A percentile compares a stretch with the other conserved stretches of the same genome.
These are phyloP conservation scores for Drosophila infuscata DNA, from an alignment of 2,888 invertebrate genomes.

Conservation along the genomic window DNA sequence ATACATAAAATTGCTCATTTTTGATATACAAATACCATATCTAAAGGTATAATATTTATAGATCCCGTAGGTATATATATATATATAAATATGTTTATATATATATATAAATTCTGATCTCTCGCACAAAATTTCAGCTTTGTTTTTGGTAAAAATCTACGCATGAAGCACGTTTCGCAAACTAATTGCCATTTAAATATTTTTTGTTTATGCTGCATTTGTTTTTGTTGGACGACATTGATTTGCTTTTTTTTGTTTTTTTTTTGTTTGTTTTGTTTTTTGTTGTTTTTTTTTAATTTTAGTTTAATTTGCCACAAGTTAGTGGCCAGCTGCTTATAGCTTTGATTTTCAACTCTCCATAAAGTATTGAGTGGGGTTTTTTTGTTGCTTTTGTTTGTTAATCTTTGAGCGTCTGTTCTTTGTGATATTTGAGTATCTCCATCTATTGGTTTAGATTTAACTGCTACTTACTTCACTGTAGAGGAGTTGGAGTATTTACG, in stretches of 20 bases:
- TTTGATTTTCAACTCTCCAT: constrained; percentile 77
- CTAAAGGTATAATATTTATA: constrained; percentile 68
- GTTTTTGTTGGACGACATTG: constrained; percentile 82
- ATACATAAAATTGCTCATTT: constrained; percentile 74
- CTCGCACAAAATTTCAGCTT: constrained; percentile 77
- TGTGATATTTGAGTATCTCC: constrained; percentile 63
- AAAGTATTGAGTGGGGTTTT: constrained; percentile 29
- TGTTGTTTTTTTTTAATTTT: constrained; percentile 15
- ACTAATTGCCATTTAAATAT: constrained; percentile 73
- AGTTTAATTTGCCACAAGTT: constrained; percentile 63
- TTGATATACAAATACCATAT: constrained; percentile 78
- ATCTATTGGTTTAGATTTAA: constrained; percentile 63
- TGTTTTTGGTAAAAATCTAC: constrained; percentile 76
- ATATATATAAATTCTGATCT: constrained; percentile 76
- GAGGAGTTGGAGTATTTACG: constrained; percentile 69
- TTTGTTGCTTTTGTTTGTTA: constrained; percentile 21
- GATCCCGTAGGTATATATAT: constrained; percentile 56
- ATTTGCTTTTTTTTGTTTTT: constrained; percentile 67
- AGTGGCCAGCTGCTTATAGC: constrained; percentile 52
- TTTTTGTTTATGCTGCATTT: constrained; percentile 52
- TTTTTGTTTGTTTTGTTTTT: constrained; percentile 24
- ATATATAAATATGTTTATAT: constrained; percentile 38
- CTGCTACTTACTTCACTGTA: constrained; percentile 73
- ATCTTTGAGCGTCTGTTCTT: constrained; percentile 67
- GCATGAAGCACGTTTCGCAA: constrained; percentile 76